Base-by-base conservation (phyloP, 2,888 invertebrate genomes). In the Trissonchulus latispiculum region DNA sequence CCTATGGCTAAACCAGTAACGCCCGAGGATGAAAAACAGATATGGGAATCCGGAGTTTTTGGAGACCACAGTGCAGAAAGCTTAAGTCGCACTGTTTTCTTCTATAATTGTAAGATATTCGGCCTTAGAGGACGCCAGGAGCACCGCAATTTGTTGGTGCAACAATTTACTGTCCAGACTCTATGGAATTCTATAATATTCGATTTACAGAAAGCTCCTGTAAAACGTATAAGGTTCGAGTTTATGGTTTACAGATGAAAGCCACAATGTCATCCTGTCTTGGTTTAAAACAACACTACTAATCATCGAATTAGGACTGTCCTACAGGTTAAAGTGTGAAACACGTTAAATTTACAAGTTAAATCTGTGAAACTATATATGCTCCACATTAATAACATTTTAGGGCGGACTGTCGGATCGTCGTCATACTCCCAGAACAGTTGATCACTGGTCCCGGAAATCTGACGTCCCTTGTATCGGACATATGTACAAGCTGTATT, bases 51-150 rank as follows among this genome's bases (percentile, higher is more conserved):
- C 18, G 33, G 29, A 8, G 64, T n/a, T 64, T 64, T 64, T n/a
- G 64, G 64, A 28, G 64, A 64, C 28, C 64, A 64, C 28, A n/a
- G 15, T 15, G 64, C 8, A n/a, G 15, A 64, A 33, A 31, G 31
- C 31, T 33, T 64, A 29, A 8, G 8, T 28, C 33, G 28, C 8
- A 64, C 64, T 15, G 28, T 64, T 8, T 64, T 64, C 28, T 64
- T 64, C 64, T 64, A 64, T 29, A 64, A 64, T 64, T 64, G 64
- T n/a, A 64, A 64, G 28, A 15, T 64, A 33, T 64, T 64, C 33
- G 64, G 64, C 8, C 33, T 64, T 28, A 8, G 64, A 15, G 64
- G 64, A 31, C 64, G 64, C 64, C 64, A 64, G 15, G 64, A 64
- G 33, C 64, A 64, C 33, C 59, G 59, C n/a, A n/a, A 59, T 59